Conservation (phyloP, 1,140 invertebrate genomes). For the Euwallacea fornicatus region DNA sequence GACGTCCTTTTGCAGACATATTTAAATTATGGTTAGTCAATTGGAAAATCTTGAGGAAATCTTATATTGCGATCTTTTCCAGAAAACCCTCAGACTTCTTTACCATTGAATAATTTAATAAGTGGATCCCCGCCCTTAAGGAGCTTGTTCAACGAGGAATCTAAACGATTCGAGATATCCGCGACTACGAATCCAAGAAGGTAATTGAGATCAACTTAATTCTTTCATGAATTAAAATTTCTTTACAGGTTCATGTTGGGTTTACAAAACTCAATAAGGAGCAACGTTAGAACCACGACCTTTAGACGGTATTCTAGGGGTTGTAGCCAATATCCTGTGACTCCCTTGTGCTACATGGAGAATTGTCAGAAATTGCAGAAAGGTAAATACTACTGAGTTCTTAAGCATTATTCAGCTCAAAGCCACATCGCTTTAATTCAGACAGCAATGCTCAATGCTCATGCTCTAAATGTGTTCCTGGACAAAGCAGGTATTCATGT, state of each 20-base stretch:
- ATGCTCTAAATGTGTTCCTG: conserved; percentile 35
- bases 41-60: not conserved
- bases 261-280: conserved; percentile 18
- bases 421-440: not conserved
- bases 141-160: conserved; percentile 20
- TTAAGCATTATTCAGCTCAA: not conserved
- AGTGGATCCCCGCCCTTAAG: conserved; percentile 8
- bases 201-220: not conserved
- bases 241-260: conserved; percentile 9
- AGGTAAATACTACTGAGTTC: conserved; percentile 4
- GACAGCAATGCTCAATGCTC: conserved; percentile 12
- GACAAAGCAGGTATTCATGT: conserved; percentile 35
- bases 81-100: not conserved
- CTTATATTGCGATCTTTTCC: not conserved
- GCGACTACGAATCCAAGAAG: conserved; percentile 17
- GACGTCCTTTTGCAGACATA: conserved; percentile 24
- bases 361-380: conserved; percentile 24
- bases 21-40: not conserved
- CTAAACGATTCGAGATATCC: conserved; percentile 21
- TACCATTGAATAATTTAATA: not conserved
- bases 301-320: not conserved
- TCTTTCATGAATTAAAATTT: not conserved
- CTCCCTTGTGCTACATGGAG: conserved; percentile 36
- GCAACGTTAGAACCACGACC: conserved; percentile 5
- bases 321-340: conserved; percentile 10